A percentile compares a stretch with the other conserved stretches of the same genome.
Conservation (phyloP, 1,140 invertebrate genomes). For the Archegozetes longisetosus region DNA sequence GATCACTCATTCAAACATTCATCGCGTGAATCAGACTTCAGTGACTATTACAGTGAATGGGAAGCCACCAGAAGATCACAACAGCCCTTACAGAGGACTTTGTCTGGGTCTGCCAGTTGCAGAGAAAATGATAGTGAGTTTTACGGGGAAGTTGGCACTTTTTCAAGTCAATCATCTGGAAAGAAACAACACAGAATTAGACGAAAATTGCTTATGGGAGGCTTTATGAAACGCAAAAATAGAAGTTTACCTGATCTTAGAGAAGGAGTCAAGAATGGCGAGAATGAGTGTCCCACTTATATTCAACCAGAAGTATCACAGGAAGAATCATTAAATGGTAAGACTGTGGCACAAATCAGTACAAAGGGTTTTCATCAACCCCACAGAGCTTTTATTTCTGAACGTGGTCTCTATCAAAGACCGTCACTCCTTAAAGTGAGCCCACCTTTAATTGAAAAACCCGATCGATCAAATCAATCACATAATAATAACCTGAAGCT, state of each 20-base stretch:
- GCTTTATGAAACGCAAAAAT: conserved; percentile 69
- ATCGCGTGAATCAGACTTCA: conserved; percentile 19
- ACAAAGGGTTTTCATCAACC: conserved; percentile 16
- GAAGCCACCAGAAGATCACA: conserved; percentile 18
- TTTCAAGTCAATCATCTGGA: conserved; percentile 29
- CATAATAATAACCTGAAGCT: not conserved
- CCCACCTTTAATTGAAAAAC: conserved; percentile 9
- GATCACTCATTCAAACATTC: not conserved
- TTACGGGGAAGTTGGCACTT: conserved; percentile 11
- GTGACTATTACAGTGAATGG: conserved; percentile 24
- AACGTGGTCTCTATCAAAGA: conserved; percentile 4
- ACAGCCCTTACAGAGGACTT: not conserved
- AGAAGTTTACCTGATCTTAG: conserved; percentile 76
- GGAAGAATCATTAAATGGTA: conserved; percentile 10
- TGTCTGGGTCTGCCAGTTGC: conserved; percentile 34
- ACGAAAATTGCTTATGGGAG: conserved; percentile 65
- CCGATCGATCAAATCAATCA: not conserved
- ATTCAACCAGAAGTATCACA: conserved; percentile 30
- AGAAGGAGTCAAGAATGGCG: conserved; percentile 30
- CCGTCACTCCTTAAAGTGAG: conserved; percentile 15
- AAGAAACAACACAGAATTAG: conserved; percentile 83
- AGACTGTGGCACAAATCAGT: conserved; percentile 14
- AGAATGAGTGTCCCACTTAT: not conserved
- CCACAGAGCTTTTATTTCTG: conserved; percentile 6
- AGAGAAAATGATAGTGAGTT: conserved; percentile 10